Evolutionary conservation across 1,140 invertebrate genomes (phyloP), one percentile per base, ranked within the genome.

Genomic region (Mya arenaria): DNA sequence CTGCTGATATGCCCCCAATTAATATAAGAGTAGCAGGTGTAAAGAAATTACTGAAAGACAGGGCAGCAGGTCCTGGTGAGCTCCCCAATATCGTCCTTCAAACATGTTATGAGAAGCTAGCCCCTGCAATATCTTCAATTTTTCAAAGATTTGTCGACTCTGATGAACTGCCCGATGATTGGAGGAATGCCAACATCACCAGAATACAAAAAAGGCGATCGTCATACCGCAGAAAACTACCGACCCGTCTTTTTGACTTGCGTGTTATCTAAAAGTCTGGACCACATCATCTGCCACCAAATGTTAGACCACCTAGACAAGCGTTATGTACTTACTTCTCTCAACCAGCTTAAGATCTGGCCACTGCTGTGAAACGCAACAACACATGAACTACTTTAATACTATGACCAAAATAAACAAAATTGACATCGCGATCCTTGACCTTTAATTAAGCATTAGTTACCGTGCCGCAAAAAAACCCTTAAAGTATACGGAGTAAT

Each of bases 301-400:
- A 65, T 81, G 37, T 5, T 72, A 8, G 34, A 56, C 28, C 79
- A 82, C 65, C 25, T 85, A 41, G 78, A 85, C 48, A 55, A 63
- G 36, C 71, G 83, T 52, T 32, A 28, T 19, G 73, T 82, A 32
- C 68, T 78, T 13, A 77, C 73, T 17, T 4, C 25, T 39, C 56
- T 79, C 4, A 83, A 85, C 39, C 84, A 85, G 80, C 32, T 85
- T 85, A 32, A 13, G 84, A 4, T 28, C 62, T 36, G 73, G 73
- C 0, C 62, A 66, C 52, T 85, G 72, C 4, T 73, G 66, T 52
- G 81, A 85, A 52, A 79, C 84, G 10, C 80, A 83, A 37, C 84
- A 17, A 23, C 69, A n/a, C 23, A 85, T 41, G 84, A 85, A 34
- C 52, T 78, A 19, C 23, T 69, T 25, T 15, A 32, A 4, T 72